phyloP scores from a whole-genome alignment of 2,113 vertebrate species.

The Prunella fulvescens region DNA sequence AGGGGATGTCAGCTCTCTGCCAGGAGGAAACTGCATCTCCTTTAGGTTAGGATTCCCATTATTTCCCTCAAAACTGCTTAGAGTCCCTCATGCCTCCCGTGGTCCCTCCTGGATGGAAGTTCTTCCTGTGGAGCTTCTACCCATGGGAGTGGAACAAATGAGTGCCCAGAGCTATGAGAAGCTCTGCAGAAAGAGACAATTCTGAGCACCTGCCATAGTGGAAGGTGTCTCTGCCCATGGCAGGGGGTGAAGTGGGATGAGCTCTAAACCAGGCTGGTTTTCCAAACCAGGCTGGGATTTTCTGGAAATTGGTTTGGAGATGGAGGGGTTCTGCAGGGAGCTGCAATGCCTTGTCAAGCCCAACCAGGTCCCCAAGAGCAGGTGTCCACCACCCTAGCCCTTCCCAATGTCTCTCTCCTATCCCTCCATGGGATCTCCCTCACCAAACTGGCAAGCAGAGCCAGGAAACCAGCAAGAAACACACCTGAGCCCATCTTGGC shows the following conservation, averaged over 20 bases:
- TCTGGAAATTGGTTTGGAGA: neutral
- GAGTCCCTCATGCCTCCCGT: rapidly evolving
- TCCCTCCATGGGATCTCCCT: neutral
- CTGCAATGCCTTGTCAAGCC: rapidly evolving
- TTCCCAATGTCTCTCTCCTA: neutral
- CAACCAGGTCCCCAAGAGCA: neutral
- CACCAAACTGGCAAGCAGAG: neutral
- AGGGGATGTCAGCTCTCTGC: neutral
- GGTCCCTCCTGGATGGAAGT: neutral
- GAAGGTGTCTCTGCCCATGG: neutral
- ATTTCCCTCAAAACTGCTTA: neutral
- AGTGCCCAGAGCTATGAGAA: neutral
- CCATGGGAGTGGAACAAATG: rapidly evolving
- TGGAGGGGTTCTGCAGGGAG: neutral
- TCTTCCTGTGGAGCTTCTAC: neutral
- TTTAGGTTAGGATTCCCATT: neutral
- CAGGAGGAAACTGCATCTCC: neutral
- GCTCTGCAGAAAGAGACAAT: neutral
- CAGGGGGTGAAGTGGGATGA: neutral
- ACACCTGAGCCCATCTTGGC: neutral
- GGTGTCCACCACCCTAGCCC: neutral
- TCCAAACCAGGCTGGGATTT: neutral
- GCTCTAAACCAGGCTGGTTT: neutral
- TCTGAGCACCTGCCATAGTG: rapidly evolving
- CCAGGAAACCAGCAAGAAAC: neutral